These are phyloP conservation scores for Cladopsammia gracilis DNA, from an alignment of 64 coral and sea anemone genomes.

Conservation along the genomic window DNA sequence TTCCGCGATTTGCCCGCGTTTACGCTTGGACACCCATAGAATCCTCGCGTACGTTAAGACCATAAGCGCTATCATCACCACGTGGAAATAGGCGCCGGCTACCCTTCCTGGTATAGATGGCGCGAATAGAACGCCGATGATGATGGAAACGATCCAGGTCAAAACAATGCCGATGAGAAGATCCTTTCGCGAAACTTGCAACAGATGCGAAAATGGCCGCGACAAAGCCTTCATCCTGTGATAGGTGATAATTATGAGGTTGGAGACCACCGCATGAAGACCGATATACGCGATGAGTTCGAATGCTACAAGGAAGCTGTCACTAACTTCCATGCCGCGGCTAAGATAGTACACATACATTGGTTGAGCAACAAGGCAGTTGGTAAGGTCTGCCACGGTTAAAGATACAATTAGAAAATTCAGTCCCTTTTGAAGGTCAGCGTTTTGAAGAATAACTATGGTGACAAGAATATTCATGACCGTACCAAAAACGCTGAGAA, in stretches of 20 bases:
- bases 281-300: conserved; percentile 23
- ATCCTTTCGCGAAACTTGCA: conserved; percentile 3
- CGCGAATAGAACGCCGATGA: neutral
- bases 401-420: conserved; percentile 40
- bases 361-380: conserved; percentile 28
- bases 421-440: conserved; percentile 38
- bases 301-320: neutral
- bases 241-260: conserved; percentile 34
- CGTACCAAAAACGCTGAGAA: neutral
- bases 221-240: conserved; percentile 28
- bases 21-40: neutral
- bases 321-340: neutral
- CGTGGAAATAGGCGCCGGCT: neutral
- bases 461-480: conserved; percentile 15
- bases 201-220: conserved; percentile 8
- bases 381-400: conserved; percentile 4
- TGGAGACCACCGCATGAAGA: conserved; percentile 30
- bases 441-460: neutral
- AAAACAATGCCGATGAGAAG: neutral
- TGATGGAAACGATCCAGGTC: conserved; percentile 13
- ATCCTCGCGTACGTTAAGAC: conserved; percentile 21
- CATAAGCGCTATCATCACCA: neutral
- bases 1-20: neutral
- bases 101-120: neutral
- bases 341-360: conserved; percentile 33